phyloP scores from a whole-genome alignment of 1,140 invertebrate species.

The Contarinia nasturtii region DNA sequence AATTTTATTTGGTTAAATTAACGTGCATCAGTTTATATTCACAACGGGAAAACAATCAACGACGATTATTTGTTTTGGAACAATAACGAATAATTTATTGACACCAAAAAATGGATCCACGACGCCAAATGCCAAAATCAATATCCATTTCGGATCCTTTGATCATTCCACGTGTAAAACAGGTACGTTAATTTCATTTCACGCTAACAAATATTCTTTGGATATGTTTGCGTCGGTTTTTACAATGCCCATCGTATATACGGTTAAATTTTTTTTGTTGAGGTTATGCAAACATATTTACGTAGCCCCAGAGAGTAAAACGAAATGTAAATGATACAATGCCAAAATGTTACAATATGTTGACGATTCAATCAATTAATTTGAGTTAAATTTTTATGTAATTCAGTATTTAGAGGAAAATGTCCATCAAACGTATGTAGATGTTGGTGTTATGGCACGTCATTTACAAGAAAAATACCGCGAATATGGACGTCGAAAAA shows the following conservation, averaged over 20 bases:
- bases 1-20: too few relatives aligned
- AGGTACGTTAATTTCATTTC: slow-evolving; percentile 9
- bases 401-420: slow-evolving; percentile 45
- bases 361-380: not conserved
- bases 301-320: not conserved
- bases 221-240: slow-evolving; percentile 3
- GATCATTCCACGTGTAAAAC: slow-evolving; percentile 19
- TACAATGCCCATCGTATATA: not conserved
- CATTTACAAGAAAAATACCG: slow-evolving; percentile 44
- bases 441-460: slow-evolving; percentile 53
- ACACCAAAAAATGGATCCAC: not conserved
- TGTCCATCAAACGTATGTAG: slow-evolving; percentile 47
- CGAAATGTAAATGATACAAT: not conserved
- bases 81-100: too few relatives aligned
- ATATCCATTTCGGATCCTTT: slow-evolving; percentile 16
- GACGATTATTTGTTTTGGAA: too few relatives aligned
- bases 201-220: slow-evolving; percentile 1
- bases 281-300: not conserved
- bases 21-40: too few relatives aligned
- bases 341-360: too few relatives aligned
- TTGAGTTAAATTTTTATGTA: not conserved
- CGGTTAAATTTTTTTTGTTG: not conserved
- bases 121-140: slow-evolving; percentile 10
- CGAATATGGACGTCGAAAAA: slow-evolving; percentile 48
- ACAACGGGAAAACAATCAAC: too few relatives aligned